Base-by-base conservation (phyloP, 2,888 invertebrate species). In the Rotaria socialis region DNA sequence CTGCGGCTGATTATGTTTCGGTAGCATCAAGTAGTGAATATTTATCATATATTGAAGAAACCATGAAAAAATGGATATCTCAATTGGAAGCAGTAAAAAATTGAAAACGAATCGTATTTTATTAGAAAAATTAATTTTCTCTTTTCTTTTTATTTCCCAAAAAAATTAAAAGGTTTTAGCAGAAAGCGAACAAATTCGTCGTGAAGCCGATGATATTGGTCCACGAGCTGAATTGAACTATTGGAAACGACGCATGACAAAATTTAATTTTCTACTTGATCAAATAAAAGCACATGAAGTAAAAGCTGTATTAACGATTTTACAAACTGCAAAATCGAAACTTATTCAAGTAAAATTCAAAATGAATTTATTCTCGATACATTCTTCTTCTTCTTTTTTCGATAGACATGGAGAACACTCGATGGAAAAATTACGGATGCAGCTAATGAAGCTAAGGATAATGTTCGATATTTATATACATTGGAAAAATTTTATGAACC, bases 401-500 rank as follows among this genome's bases (percentile, higher is more conserved):
- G 35, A 16, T 67, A 67, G 67, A 47, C 93, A 92, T 96, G 96
- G 96, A 93, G 93, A 88, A 93, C 93, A 88, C 92, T 95, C 87
- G 94, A 94, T 89, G 93, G 94, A 88, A 93, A 94, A 89, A 94
- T 95, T 1, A 94, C 94, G 3, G 93, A 94, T 89, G 94, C 94
- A 85, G 93, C 94, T 88, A 95, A 95, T 89, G 94, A 95, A 92
- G 94, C 96, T 0, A 93, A 93, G 89, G 96, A 96, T 90, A 96
- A 95, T 90, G 95, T 96, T 0, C 94, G 94, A 89, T 96, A 95
- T 91, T 93, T 96, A 88, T 94, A 95, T 89, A 94, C 95, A 0
- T 92, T 96, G 89, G 95, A 96, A 90, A 94, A 94, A 90, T 95
- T 94, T 90, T 95, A 94, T 91, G 94, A 95, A 89, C 95, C 95